Percentiles rank a stretch among this genome's conserved stretches.
These are phyloP conservation scores for Hybos culiciformis DNA, from an alignment of 2,888 invertebrate species.

Conservation along the genomic window DNA sequence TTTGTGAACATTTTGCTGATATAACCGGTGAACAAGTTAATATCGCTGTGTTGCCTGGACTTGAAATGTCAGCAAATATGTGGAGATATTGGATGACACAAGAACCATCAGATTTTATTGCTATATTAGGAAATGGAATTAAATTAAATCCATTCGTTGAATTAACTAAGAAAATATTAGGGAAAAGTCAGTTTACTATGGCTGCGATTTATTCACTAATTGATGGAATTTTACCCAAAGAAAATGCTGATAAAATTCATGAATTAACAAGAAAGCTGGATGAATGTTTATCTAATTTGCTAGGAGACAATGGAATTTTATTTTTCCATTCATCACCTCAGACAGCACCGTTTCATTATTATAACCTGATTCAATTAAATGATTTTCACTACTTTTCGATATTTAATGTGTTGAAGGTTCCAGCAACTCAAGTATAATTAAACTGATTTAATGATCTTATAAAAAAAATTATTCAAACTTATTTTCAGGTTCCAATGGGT, in stretches of 20 bases:
- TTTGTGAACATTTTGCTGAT: conserved; percentile 35
- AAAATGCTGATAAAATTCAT: conserved; percentile 50
- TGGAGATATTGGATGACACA: conserved; percentile 67
- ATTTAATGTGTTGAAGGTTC: conserved; percentile 71
- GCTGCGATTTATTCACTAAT: conserved; percentile 53
- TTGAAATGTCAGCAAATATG: conserved; percentile 42
- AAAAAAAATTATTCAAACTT: background rate
- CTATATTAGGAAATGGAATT: conserved; percentile 48
- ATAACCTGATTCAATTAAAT: conserved; percentile 58
- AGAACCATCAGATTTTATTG: conserved; percentile 50
- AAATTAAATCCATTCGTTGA: conserved; percentile 42
- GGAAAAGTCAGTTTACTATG: conserved; percentile 49
- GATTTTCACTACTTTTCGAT: conserved; percentile 78
- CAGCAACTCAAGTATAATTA: conserved; percentile 58
- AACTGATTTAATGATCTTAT: background rate
- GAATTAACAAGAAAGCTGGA: conserved; percentile 43
- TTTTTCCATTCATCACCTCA: conserved; percentile 70
- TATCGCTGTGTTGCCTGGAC: conserved; percentile 24
- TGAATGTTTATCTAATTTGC: conserved; percentile 45
- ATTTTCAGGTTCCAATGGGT: conserved; percentile 55
- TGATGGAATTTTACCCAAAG: conserved; percentile 50
- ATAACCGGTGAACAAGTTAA: conserved; percentile 26
- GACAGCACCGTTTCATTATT: conserved; percentile 70
- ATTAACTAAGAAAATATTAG: conserved; percentile 45
- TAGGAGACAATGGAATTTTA: conserved; percentile 68